Conservation (phyloP, 2,888 invertebrate species). For the Ypsolopha scabrella region DNA sequence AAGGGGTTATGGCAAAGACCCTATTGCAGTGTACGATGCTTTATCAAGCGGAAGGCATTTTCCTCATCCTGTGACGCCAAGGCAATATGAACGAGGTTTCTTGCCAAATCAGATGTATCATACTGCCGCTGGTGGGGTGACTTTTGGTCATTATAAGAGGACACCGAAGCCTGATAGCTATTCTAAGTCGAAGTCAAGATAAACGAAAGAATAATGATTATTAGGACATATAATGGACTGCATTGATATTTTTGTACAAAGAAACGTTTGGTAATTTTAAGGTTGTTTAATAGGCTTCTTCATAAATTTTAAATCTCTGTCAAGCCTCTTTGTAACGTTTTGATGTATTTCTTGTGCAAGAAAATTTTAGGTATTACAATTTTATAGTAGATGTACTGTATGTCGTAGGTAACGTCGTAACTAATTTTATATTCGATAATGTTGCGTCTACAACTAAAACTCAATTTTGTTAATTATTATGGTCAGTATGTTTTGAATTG, state of each 20-base stretch:
- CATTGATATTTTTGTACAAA: no score
- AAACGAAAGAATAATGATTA: not conserved
- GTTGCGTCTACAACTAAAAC: no score
- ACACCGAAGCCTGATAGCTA: constrained; percentile 39
- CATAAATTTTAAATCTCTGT: no score
- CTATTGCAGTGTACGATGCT: constrained; percentile 49
- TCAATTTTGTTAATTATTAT: no score
- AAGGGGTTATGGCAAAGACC: constrained; percentile 51
- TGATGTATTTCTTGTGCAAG: no score
- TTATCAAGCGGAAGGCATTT: constrained; percentile 42
- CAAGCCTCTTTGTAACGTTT: no score
- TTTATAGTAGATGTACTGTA: no score
- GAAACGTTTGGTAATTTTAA: no score
- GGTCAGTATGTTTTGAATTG: constrained; percentile 31
- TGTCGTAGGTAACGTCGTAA: no score
- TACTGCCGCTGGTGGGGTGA: constrained; percentile 50
- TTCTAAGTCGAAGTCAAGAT: constrained; percentile 9
- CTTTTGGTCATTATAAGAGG: constrained; percentile 56
- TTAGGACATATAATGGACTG: not conserved
- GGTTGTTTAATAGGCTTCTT: no score
- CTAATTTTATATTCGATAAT: no score
- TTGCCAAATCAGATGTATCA: constrained; percentile 63
- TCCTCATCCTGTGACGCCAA: constrained; percentile 22
- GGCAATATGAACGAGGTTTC: constrained; percentile 55
- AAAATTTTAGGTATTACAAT: no score